These are phyloP conservation scores for Cabera pusaria DNA, from an alignment of 2,888 invertebrate species.

Conservation along the genomic window DNA sequence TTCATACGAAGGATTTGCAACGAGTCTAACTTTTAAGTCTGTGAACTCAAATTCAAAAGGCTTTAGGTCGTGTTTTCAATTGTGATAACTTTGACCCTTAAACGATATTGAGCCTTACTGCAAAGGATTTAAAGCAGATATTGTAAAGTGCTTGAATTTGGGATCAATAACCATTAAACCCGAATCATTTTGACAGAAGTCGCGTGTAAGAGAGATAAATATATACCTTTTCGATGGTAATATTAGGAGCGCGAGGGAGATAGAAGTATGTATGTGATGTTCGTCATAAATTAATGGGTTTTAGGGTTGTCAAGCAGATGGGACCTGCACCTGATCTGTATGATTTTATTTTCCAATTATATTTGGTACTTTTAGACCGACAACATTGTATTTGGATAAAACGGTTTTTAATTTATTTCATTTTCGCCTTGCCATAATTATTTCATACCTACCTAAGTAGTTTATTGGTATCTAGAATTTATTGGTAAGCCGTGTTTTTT, in stretches of 20 bases:
- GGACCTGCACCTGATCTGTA: conserved; percentile 70
- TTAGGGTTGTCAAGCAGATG: conserved; percentile 55
- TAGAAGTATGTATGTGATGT: conserved; percentile 43
- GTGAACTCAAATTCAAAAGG: conserved; percentile 70
- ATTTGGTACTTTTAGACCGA: conserved; percentile 21
- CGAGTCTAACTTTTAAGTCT: conserved; percentile 70
- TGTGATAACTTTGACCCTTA: conserved; percentile 32
- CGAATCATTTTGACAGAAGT: conserved; percentile 72
- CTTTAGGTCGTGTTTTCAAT: conserved; percentile 62
- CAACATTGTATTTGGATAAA: conserved; percentile 15
- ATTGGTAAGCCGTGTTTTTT: no score
- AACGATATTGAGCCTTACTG: conserved; percentile 31
- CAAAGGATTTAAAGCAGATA: conserved; percentile 43
- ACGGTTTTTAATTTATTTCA: conserved; percentile 6
- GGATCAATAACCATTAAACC: conserved; percentile 78
- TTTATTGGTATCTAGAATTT: no score
- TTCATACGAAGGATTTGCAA: conserved; percentile 44
- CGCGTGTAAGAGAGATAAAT: conserved; percentile 54
- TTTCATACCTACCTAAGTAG: no score
- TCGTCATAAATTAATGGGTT: conserved; percentile 55
- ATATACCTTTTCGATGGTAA: conserved; percentile 34
- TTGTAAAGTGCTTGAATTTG: conserved; percentile 38
- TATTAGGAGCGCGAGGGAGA: conserved; percentile 46
- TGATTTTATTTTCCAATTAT: conserved; percentile 75
- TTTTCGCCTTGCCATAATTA: no score